Base-by-base conservation (phyloP, 2,888 invertebrate species). In the Luperina testacea region DNA sequence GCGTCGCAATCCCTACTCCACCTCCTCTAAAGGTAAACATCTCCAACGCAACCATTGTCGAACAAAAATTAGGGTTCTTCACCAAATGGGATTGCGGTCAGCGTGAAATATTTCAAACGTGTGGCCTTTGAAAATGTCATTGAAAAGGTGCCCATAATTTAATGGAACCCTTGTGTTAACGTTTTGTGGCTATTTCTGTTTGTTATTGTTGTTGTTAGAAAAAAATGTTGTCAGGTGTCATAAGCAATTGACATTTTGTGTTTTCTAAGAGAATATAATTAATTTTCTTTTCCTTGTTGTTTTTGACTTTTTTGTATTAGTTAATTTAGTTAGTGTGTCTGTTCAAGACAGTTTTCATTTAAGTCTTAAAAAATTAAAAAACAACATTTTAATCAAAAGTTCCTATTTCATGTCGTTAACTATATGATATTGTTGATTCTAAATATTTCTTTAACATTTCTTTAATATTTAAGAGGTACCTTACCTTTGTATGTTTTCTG, bases 81-180 rank as follows among this genome's bases (percentile, higher is more conserved):
- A 86, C 87, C 83, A 91, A 91, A 91, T 90, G 88, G 87, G 90
- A 91, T 91, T 91, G 91, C 88, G 88, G 91, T 89, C 82, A 81
- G 82, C 87, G 88, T 88, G 81, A 90, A 90, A 90, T 90, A 87
- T 90, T 90, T 90, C 89, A 89, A 87, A 87, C 83, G 88, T 84
- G 80, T 76, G 78, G 73, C 68, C 85, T 87, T 83, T 86, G 73
- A 83, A 89, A 89, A 88, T 87, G 87, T 75, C 80, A 85, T 80
- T 85, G 85, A 84, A 85, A 87, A 85, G 90, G 90, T 88, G 83
- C 53, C 73, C 69, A 80, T 89, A 86, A 88, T 88, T 89, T 89
- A 84, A 86, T 88, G 84, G 75, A 88, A 69, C 73, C 61, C 70
- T 67, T 80, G 75, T 72, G 78, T 76, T 78, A 51, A 27, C 61